phyloP scores from a whole-genome alignment of 2,888 invertebrate genomes.

The Epicampocera succincta region DNA sequence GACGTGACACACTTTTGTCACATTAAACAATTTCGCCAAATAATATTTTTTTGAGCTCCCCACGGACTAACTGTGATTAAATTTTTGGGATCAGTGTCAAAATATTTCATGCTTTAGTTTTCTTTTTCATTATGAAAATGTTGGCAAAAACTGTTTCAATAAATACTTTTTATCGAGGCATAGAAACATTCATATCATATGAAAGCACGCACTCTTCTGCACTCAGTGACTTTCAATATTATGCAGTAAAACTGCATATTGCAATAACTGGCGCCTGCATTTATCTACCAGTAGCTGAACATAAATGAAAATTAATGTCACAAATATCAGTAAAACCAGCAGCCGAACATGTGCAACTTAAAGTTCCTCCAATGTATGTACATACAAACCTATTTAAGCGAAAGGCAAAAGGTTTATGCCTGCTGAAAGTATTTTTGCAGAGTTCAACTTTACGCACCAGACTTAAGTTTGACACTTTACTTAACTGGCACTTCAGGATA shows the following conservation, averaged over 20 bases:
- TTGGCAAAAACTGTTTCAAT: not conserved
- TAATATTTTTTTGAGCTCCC: no score
- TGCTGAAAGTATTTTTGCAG: slow-evolving; percentile 1
- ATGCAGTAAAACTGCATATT: slow-evolving; percentile 43
- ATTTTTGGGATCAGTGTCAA: no score
- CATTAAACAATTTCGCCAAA: no score
- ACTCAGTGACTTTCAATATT: slow-evolving; percentile 10
- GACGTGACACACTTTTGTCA: no score
- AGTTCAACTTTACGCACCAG: slow-evolving; percentile 37
- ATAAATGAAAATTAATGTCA: slow-evolving; percentile 58
- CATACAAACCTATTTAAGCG: not conserved
- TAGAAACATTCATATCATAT: slow-evolving; percentile 11
- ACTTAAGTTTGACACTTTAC: slow-evolving; percentile 53
- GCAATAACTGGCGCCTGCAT: slow-evolving; percentile 49
- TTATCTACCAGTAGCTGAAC: slow-evolving; percentile 22
- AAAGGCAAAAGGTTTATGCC: not conserved
- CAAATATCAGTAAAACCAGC: slow-evolving; percentile 36
- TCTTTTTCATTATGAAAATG: no score
- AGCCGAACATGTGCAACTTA: slow-evolving; percentile 1
- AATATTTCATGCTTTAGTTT: no score
- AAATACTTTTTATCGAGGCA: not conserved
- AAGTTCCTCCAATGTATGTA: not conserved
- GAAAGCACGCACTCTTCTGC: not conserved
- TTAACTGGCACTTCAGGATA: slow-evolving; percentile 63
- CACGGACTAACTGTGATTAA: no score